Base-by-base conservation (phyloP, 2,888 invertebrate genomes). In the Troides aeacus region DNA sequence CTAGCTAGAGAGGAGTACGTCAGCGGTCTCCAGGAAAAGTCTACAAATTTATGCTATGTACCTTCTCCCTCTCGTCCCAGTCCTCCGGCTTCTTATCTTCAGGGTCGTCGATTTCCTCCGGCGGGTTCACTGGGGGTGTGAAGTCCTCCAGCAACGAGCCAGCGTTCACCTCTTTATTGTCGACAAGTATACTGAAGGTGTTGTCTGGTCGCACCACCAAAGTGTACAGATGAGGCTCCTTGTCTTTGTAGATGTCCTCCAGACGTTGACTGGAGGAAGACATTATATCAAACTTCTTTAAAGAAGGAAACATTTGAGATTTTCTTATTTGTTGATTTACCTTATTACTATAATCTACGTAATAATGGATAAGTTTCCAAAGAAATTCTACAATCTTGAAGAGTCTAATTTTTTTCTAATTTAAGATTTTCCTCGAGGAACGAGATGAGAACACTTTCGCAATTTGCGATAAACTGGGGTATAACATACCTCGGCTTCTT, bases 151-250 rank as follows among this genome's bases (percentile, higher is more conserved):
- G 87, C 71, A 99, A 89, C 17, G 95, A 97, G 17, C 99, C 99
- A 39, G 96, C 94, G 84, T 98, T 97, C 3, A 98, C 94, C 64
- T 97, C 93, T 81, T 95, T 95, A 79, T 96, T 95, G 89, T 99
- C 99, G 1, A 99, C 93, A 70, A 96, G 94, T 7, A 97, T 97
- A 86, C 97, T 96, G 89, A 99, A 99, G 0, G 98, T 97, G 92
- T 99, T 99, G 92, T 99, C 99, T 0, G 99, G 97, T 30, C 96
- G 96, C 23, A 99, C 95, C 75, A 99, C 95, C 73, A 99, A 93
- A 0, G 99, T 99, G 94, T 99, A 99, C 64, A 99, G 94, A 84
- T 99, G 99, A 0, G 99, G 98, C 74, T 97, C 95, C 84, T 99
- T 98, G 88, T 99, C 99, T 78, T 97, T 97, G 93, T 97, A 97